Conservation (phyloP, 1,140 invertebrate genomes). For the Arctopsyche grandis region DNA sequence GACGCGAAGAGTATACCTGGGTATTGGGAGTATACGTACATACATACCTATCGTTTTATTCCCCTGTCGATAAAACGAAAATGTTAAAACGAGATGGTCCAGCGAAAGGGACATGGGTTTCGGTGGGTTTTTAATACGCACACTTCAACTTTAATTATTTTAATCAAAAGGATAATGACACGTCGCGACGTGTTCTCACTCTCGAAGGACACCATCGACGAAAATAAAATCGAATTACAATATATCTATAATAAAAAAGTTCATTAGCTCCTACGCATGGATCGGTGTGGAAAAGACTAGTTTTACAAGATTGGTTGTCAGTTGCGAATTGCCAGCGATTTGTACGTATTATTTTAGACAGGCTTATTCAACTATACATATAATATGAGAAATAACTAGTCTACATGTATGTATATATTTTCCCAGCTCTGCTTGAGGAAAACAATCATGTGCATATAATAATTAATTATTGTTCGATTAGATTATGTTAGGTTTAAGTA, state of each 20-base stretch:
- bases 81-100: background rate
- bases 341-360: background rate
- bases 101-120: too few relatives aligned
- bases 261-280: constrained; percentile 10
- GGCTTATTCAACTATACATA: background rate
- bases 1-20: background rate
- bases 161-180: background rate
- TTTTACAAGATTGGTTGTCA: constrained; percentile 1
- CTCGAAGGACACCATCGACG: background rate
- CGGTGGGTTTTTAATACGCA: too few relatives aligned
- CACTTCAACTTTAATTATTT: too few relatives aligned
- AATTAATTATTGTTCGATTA: too few relatives aligned
- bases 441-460: too few relatives aligned
- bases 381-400: background rate
- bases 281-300: background rate
- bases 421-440: too few relatives aligned
- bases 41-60: background rate
- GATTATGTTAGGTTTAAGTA: too few relatives aligned
- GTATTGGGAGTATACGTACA: background rate
- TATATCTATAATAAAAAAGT: background rate
- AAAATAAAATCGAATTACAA: background rate
- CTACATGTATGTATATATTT: too few relatives aligned
- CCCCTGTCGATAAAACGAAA: background rate
- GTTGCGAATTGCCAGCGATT: background rate
- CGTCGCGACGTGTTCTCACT: background rate